Conservation (phyloP, 2,888 invertebrate species). For the Leptothorax acervorum region DNA sequence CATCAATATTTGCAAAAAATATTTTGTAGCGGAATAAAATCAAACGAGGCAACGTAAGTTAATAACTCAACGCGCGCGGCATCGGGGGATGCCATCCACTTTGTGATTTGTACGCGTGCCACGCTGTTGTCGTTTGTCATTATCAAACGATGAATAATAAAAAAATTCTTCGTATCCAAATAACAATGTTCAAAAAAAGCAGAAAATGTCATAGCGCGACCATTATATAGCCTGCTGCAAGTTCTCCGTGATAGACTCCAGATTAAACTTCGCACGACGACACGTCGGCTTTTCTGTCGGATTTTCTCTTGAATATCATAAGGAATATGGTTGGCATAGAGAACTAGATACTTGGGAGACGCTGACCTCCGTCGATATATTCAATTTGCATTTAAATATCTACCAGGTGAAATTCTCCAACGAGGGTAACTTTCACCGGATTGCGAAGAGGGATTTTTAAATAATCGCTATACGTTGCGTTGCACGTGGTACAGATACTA, state of each 20-base stretch:
- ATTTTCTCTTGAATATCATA: constrained; percentile 37
- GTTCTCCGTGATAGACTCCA: not conserved
- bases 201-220: not conserved
- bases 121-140: not conserved
- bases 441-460: constrained; percentile 1
- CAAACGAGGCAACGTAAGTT: constrained; percentile 27
- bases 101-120: not conserved
- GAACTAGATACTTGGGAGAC: constrained; percentile 50
- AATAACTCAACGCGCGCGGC: constrained; percentile 22
- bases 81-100: not conserved
- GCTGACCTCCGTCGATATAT: constrained; percentile 69
- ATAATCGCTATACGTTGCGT: not conserved
- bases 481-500: not conserved
- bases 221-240: not conserved
- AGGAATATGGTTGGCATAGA: constrained; percentile 16
- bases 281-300: not conserved
- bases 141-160: constrained; percentile 15
- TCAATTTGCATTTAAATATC: constrained; percentile 82
- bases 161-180: constrained; percentile 16
- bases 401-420: constrained; percentile 58
- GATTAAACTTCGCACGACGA: constrained; percentile 18
- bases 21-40: constrained; percentile 43
- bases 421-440: constrained; percentile 38
- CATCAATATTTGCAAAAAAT: constrained; percentile 48
- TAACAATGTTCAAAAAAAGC: constrained; percentile 6